Percentiles rank a stretch among this genome's conserved stretches.
Conservation (phyloP, 2,113 vertebrate species). For the Oriolus oriolus region DNA sequence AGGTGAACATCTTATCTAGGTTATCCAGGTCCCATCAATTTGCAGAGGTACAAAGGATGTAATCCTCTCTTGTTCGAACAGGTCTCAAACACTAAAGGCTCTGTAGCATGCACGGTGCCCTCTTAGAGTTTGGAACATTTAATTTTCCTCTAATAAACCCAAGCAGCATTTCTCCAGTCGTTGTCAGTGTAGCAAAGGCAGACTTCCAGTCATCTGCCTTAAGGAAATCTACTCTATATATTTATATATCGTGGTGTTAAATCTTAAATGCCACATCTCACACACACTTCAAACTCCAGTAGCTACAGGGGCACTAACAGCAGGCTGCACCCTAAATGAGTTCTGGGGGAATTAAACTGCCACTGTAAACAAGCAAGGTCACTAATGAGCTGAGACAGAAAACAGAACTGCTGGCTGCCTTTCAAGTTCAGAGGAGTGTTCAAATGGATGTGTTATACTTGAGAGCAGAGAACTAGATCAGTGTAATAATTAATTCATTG, state of each 20-base stretch:
- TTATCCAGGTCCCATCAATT: neutral
- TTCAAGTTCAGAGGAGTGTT: slow-evolving; percentile 17
- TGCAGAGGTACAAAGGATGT: neutral
- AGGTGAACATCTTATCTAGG: neutral
- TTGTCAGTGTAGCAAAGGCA: neutral
- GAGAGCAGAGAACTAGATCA: neutral
- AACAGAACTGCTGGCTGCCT: neutral
- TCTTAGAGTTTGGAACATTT: neutral
- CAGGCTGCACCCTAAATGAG: neutral
- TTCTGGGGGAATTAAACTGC: neutral
- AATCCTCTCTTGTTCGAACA: neutral
- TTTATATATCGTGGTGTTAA: neutral
- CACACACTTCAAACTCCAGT: neutral
- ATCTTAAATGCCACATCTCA: neutral
- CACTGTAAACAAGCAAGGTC: neutral
- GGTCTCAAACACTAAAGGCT: neutral
- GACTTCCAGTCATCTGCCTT: neutral
- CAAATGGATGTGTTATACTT: neutral
- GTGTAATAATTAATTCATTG: neutral
- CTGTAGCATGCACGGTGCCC: neutral
- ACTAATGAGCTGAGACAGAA: neutral
- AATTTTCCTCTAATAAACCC: neutral
- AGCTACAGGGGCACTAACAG: neutral
- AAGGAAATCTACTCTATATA: neutral
- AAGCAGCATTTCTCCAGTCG: neutral